Conservation (phyloP, 2,113 vertebrate species). For the Peromyscus californicus region DNA sequence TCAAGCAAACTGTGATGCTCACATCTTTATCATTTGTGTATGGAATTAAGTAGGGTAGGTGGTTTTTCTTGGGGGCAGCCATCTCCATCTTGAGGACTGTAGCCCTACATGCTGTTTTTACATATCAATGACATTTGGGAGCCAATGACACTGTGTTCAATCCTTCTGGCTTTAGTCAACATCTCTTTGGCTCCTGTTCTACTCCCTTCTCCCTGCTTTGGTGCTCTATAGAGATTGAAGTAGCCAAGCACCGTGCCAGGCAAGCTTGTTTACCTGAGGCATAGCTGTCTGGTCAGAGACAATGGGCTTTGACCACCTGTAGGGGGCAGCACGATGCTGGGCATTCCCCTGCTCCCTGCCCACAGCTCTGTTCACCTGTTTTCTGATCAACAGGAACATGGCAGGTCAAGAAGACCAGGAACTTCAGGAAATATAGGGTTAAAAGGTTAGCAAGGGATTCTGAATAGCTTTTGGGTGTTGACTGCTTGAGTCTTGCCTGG, state of each 20-base stretch:
- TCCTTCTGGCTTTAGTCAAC: neutral
- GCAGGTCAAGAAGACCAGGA: too few species aligned
- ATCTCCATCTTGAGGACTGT: neutral
- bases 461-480: neutral
- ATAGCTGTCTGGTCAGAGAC: too few species aligned
- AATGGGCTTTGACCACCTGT: too few species aligned
- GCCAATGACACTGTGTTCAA: neutral
- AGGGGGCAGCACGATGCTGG: neutral
- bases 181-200: neutral
- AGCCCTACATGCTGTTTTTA: too few species aligned
- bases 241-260: too few species aligned
- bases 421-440: too few species aligned
- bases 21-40: slow-evolving; percentile 98
- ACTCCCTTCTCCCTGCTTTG: neutral
- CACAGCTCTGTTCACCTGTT: too few species aligned
- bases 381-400: neutral
- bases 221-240: neutral
- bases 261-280: too few species aligned
- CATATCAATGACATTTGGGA: neutral
- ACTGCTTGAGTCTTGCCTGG: neutral
- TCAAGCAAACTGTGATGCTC: slow-evolving; percentile 97
- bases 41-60: slow-evolving; percentile 90
- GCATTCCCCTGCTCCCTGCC: neutral
- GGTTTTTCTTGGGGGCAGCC: too few species aligned
- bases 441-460: neutral